Evolutionary conservation across 2,113 vertebrate species (phyloP).

Genomic region (Pseudopodoces humilis): DNA sequence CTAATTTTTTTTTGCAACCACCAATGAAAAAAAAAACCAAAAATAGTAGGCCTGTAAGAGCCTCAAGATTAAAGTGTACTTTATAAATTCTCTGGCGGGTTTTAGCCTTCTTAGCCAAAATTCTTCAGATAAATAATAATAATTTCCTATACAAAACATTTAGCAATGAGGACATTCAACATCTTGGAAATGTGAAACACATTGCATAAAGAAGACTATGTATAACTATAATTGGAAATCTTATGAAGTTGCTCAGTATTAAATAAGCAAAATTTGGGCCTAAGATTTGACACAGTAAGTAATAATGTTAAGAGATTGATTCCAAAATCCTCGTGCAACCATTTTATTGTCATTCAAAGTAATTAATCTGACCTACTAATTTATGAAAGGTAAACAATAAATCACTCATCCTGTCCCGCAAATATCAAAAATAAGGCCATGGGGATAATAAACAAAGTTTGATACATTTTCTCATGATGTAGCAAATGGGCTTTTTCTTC

Average conservation of each 20-base stretch:
- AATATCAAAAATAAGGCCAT: neutral
- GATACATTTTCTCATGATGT: neutral
- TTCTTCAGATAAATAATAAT: neutral
- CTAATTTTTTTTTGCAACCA: neutral
- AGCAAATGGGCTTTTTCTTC: neutral
- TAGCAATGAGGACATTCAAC: neutral
- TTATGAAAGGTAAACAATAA: neutral
- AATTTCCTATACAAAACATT: neutral
- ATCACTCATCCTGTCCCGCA: neutral
- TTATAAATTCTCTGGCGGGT: neutral
- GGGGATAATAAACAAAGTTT: neutral
- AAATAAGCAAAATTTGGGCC: neutral
- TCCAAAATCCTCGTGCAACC: neutral
- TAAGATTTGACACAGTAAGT: neutral
- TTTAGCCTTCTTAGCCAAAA: neutral
- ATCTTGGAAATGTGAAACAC: neutral
- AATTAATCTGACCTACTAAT: neutral
- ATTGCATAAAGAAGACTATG: neutral
- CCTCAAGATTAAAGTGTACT: neutral
- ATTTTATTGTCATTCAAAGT: neutral
- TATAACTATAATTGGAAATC: neutral
- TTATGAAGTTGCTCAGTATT: neutral
- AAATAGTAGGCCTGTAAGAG: neutral
- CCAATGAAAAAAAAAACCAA: neutral
- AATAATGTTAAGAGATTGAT: neutral